phyloP scores from a whole-genome alignment of 2,797 vertebrate genomes.

The Nannoperca australis region DNA sequence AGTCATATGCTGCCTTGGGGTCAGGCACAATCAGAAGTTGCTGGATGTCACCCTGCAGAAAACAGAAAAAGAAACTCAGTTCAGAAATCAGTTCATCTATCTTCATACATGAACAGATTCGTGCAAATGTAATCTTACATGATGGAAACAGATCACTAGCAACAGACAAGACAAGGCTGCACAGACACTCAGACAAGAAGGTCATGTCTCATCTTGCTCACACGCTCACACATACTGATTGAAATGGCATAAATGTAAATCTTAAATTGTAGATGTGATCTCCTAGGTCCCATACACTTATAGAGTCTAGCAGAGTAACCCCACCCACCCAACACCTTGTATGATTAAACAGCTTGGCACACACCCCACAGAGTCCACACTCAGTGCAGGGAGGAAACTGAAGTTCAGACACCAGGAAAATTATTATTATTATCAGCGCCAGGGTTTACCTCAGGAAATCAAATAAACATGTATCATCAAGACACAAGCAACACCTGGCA shows the following conservation, averaged over 20 bases:
- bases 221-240: slow-evolving; percentile 3
- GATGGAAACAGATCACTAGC: slow-evolving; percentile 23
- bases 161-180: slow-evolving; percentile 16
- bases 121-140: neutral
- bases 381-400: slow-evolving; percentile 50
- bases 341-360: slow-evolving; percentile 61
- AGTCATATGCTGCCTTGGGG: slow-evolving; percentile 94
- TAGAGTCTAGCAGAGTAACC: slow-evolving; percentile 55
- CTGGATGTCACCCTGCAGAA: slow-evolving; percentile 95
- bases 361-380: slow-evolving; percentile 40
- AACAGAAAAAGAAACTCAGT: slow-evolving; percentile 21
- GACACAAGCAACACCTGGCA: slow-evolving; percentile 64
- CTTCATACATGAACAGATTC: neutral
- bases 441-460: slow-evolving; percentile 69
- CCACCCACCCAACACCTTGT: slow-evolving; percentile 6
- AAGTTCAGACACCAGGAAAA: slow-evolving; percentile 60
- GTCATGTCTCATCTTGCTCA: slow-evolving; percentile 57
- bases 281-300: slow-evolving; percentile 45
- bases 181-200: slow-evolving; percentile 3
- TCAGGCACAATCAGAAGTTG: slow-evolving; percentile 94
- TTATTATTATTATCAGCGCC: slow-evolving; percentile 71
- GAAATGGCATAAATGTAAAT: slow-evolving; percentile 48
- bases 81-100: neutral
- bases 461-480: slow-evolving; percentile 69
- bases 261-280: slow-evolving; percentile 57